A percentile compares a stretch with the other conserved stretches of the same genome.
These are phyloP conservation scores for Trilocha varians DNA, from an alignment of 2,888 invertebrate species.

Conservation along the genomic window DNA sequence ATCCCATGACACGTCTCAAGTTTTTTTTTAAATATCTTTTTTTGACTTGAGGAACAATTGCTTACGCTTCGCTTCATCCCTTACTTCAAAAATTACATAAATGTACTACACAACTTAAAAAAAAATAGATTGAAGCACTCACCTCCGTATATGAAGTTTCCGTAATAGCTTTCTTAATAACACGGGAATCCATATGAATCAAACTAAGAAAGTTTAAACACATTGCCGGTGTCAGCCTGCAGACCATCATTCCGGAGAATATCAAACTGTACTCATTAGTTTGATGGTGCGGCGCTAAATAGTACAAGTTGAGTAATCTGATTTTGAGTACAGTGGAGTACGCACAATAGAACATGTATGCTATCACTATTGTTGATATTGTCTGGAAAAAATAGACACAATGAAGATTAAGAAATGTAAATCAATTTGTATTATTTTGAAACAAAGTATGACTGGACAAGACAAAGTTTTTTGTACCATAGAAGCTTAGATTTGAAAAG, in stretches of 20 bases:
- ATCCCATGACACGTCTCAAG: too few relatives aligned
- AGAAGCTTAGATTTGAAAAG: too few relatives aligned
- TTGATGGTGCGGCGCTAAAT: constrained; percentile 97
- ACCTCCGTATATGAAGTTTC: constrained; percentile 98
- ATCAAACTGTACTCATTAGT: constrained; percentile 99
- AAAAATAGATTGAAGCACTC: too few relatives aligned
- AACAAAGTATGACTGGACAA: too few relatives aligned
- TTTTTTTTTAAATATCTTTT: too few relatives aligned
- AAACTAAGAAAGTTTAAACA: constrained; percentile 98
- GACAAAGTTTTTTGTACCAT: too few relatives aligned
- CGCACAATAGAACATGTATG: constrained; percentile 97
- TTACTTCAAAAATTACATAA: too few relatives aligned
- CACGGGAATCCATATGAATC: constrained; percentile 98
- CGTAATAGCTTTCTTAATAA: constrained; percentile 83
- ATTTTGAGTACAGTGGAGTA: constrained; percentile 98
- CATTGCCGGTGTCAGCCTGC: constrained; percentile 97
- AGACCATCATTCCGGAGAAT: constrained; percentile 98
- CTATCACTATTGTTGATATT: constrained; percentile 91
- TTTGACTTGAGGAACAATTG: too few relatives aligned
- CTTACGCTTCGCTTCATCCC: too few relatives aligned
- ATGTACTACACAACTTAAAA: too few relatives aligned
- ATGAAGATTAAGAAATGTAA: not conserved
- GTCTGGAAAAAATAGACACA: constrained; percentile 68
- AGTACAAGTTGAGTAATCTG: constrained; percentile 95
- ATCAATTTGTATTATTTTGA: not conserved